Evolutionary conservation across 2,888 invertebrate species (phyloP), one percentile per base, ranked within the genome.

Genomic region (Serrognathus titanus): DNA sequence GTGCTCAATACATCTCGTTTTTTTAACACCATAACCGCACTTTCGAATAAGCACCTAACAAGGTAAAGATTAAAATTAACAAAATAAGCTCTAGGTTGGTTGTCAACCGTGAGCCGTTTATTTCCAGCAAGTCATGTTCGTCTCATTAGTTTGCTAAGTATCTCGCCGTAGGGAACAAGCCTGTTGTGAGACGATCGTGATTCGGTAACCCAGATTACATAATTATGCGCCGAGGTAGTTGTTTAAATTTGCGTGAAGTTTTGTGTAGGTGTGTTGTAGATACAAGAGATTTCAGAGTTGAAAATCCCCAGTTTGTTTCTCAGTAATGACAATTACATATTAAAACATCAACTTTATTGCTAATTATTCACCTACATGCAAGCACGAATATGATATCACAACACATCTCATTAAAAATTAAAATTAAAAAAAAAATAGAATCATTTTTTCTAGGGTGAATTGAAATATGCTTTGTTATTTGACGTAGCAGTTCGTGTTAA

Each of bases 71-170:
- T 47, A 52, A 52, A 52, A 52, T 46, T 20, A 52, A 38, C 38
- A 52, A 46, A 37, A 39, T 52, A 52, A 52, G 52, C 52, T 46
- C 46, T 39, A 48, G 41, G 43, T 54, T 47, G 49, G 36, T 16
- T 54, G 56, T 48, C 56, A 48, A 48, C 51, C 35, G 37, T 51
- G 52, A 52, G 38, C 56, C 56, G 36, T 41, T 52, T 48, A 41
- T 47, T 48, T 56, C 48, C 40, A 51, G 57, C 57, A 57, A 57
- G 57, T 57, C 57, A 57, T 53, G 46, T 39, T 57, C 50, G 39
- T 46, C 57, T 57, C 57, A 57, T 57, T 57, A 53, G 50, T 57
- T 50, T 50, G 50, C 57, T 57, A 57, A 57, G 57, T 57, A 53
- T 53, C 43, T 50, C 57, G 48, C 57, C 53, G 45, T 53, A 47